Evolutionary conservation across 92 coral and sea anemone species (phyloP).

Genomic region (Paragorgia papillata): DNA sequence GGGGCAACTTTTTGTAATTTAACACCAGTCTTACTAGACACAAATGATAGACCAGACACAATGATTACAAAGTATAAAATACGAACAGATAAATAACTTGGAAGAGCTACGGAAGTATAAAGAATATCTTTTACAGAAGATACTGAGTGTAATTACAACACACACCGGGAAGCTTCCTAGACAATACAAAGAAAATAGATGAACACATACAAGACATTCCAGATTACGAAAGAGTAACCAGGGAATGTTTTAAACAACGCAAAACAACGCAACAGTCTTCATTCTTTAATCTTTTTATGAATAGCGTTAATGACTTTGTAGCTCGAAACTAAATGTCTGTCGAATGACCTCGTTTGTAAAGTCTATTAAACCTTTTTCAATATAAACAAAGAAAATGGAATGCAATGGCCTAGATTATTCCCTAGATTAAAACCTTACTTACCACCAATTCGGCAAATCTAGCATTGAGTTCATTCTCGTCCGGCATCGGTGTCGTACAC

Average conservation of each 20-base stretch:
- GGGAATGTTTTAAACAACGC: too few species aligned
- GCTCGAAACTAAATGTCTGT: not conserved
- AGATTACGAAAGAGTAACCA: not conserved
- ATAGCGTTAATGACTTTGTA: not conserved
- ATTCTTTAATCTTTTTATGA: not conserved
- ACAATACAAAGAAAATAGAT: conserved; percentile 12
- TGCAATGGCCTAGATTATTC: not conserved
- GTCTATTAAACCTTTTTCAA: not conserved
- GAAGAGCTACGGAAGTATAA: too few species aligned
- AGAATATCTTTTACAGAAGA: too few species aligned
- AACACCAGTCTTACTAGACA: too few species aligned
- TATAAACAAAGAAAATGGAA: not conserved
- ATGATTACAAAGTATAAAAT: too few species aligned
- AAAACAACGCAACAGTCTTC: not conserved
- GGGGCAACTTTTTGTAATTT: too few species aligned
- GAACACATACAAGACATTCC: conserved; percentile 31
- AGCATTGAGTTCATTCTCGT: conserved; percentile 94
- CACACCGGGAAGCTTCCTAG: conserved; percentile 24
- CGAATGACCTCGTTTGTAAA: too few species aligned
- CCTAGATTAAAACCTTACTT: conserved; percentile 44
- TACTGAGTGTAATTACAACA: too few species aligned
- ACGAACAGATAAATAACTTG: too few species aligned
- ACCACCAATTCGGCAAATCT: conserved; percentile 99
- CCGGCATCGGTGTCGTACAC: conserved; percentile 95
- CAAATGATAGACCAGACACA: too few species aligned